Percentiles rank a stretch among this genome's conserved stretches.
These are phyloP conservation scores for Pseudorhombus dupliciocellatus DNA, from an alignment of 2,113 vertebrate species.

Conservation along the genomic window DNA sequence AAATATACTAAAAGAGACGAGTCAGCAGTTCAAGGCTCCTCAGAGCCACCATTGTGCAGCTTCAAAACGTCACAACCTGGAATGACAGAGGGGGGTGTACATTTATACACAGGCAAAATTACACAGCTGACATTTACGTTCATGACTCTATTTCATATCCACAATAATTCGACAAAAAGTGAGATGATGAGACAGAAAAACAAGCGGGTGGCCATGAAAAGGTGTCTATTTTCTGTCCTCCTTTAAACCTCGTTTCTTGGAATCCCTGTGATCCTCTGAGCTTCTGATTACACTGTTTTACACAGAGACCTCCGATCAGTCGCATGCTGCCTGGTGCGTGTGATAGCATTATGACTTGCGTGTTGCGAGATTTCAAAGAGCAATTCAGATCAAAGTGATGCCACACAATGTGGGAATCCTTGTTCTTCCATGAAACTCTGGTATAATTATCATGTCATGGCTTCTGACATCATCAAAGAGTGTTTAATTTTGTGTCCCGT, in stretches of 20 bases:
- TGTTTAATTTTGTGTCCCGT: constrained; percentile 54
- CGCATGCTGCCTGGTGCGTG: background rate
- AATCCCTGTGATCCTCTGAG: background rate
- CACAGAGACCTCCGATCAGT: constrained; percentile 44
- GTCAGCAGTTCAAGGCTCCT: no score
- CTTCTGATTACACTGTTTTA: constrained; percentile 35
- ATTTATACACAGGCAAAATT: no score
- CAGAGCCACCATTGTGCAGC: no score
- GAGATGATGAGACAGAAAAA: background rate
- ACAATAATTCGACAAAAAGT: no score
- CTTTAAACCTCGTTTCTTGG: constrained; percentile 6
- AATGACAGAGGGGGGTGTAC: no score
- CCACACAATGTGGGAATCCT: constrained; percentile 42
- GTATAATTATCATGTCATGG: constrained; percentile 43
- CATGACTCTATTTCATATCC: no score
- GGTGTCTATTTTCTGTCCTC: background rate
- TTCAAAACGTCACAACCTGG: no score
- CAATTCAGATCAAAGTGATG: constrained; percentile 69
- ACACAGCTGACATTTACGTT: no score
- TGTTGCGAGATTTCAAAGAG: constrained; percentile 62
- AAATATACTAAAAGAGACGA: no score
- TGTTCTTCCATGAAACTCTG: constrained; percentile 27
- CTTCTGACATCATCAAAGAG: constrained; percentile 57
- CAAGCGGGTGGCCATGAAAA: background rate
- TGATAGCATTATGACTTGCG: constrained; percentile 37